A percentile compares a stretch with the other conserved stretches of the same genome.
phyloP scores from a whole-genome alignment of 92 coral and sea anemone species.

The Umimayanthus kanabou region DNA sequence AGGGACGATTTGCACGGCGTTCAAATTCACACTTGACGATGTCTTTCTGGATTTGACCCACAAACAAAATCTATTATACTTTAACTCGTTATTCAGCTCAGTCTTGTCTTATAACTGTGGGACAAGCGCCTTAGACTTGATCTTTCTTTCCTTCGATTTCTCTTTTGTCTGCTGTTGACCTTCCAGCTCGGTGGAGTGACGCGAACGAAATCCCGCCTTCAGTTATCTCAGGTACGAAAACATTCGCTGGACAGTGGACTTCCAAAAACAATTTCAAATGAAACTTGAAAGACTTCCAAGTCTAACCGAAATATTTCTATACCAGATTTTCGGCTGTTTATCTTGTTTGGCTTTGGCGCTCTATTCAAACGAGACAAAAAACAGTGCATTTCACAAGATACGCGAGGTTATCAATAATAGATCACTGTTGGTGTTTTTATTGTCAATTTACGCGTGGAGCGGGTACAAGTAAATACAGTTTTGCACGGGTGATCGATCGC shows the following conservation, averaged over 20 bases:
- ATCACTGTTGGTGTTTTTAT: background rate
- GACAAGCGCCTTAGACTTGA: background rate
- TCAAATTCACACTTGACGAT: background rate
- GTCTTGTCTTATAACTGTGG: background rate
- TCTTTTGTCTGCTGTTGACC: background rate
- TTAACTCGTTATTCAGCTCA: background rate
- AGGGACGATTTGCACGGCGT: background rate
- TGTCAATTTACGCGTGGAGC: background rate
- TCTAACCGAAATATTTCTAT: background rate
- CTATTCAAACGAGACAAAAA: constrained; percentile 23
- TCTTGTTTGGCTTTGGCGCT: constrained; percentile 14
- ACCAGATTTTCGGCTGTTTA: background rate
- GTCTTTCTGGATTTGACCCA: background rate
- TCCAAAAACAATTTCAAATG: background rate
- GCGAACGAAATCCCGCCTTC: background rate
- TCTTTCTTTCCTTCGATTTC: background rate
- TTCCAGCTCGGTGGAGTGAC: background rate
- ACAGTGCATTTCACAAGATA: background rate
- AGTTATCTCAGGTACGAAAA: background rate
- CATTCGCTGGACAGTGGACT: background rate
- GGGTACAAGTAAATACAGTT: constrained; percentile 34
- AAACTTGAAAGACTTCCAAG: background rate
- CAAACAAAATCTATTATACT: background rate
- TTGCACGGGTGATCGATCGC: constrained; percentile 27
- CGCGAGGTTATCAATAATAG: constrained; percentile 16